Evolutionary conservation across 2,113 vertebrate genomes (phyloP), one percentile per base, ranked within the genome.

Genomic region (Neoarius graeffei): DNA sequence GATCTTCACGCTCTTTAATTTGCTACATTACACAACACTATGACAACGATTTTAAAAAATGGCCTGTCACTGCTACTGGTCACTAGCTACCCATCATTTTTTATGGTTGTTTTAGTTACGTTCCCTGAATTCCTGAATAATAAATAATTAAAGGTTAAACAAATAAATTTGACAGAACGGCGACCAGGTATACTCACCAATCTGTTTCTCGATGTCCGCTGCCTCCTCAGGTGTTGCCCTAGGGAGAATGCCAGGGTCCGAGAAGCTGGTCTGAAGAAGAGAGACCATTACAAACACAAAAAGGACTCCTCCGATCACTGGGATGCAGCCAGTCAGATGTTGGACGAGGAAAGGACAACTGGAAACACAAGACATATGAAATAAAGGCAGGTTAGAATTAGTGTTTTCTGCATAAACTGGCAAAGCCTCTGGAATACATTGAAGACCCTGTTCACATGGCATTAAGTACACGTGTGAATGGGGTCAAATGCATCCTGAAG

Each of bases 261-360:
- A 96, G 95, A 98, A 97, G 91, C 97, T 99, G 0, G 98, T 99
- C 93, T 97, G 98, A 54, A 99, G 96, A 89, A 99, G 93, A 84
- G 97, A 97, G 95, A 97, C 95, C 94, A 98, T 91, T 94, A 98
- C 98, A 76, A 99, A 97, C 84, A 97, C 95, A 94, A 99, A 97
- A 62, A 99, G 97, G 91, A 97, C 6, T 85, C 95, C 97, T 9
- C 96, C 98, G 3, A 99, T 97, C 85, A 95, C 92, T 82, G 98
- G 98, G 91, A 99, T 97, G 95, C 96, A 97, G 89, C 95, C 83
- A 88, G 97, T 98, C 93, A 99, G 93, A 86, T 97, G 94, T 83
- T 88, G 90, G 87, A 97, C 97, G 91, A 99, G 94, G 94, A 97
- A 99, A 59, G 98, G 98, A 88, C 98, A 99, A 94, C 98, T 99